Evolutionary conservation across 1,140 invertebrate genomes (phyloP).

Genomic region (Polypedilum pembai): DNA sequence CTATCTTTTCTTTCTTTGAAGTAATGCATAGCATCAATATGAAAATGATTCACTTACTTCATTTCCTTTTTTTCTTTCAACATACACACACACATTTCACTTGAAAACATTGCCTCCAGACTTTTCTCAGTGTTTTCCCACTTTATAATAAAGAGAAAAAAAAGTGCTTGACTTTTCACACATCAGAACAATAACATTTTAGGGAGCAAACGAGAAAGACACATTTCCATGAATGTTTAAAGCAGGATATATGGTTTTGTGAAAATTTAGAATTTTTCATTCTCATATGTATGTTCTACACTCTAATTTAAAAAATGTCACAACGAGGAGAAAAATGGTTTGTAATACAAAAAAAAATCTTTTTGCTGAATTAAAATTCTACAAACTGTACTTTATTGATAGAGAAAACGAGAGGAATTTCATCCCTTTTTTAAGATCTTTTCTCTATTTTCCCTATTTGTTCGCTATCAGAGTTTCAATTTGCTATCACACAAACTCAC

Average conservation of each 20-base stretch:
- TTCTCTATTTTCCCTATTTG: background rate
- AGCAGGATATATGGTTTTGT: too few relatives aligned
- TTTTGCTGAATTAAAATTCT: background rate
- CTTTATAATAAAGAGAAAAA: background rate
- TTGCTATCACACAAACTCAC: background rate
- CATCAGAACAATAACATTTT: background rate
- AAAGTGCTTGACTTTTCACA: constrained; percentile 5
- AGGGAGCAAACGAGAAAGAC: background rate
- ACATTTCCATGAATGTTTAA: background rate
- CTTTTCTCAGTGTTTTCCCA: background rate
- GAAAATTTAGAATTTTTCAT: too few relatives aligned
- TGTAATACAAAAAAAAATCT: background rate
- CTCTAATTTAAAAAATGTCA: constrained; percentile 13
- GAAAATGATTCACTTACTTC: background rate
- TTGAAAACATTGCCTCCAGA: background rate
- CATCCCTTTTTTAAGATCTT: background rate
- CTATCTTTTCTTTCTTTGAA: too few relatives aligned
- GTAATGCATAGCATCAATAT: too few relatives aligned
- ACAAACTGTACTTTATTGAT: background rate
- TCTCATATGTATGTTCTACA: too few relatives aligned
- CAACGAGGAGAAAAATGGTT: background rate
- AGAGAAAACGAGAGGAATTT: background rate
- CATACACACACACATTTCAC: background rate
- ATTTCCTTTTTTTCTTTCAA: background rate
- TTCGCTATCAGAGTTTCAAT: background rate